These are phyloP conservation scores for Epizoanthus ramosus DNA, from an alignment of 92 coral and sea anemone genomes.

Conservation along the genomic window DNA sequence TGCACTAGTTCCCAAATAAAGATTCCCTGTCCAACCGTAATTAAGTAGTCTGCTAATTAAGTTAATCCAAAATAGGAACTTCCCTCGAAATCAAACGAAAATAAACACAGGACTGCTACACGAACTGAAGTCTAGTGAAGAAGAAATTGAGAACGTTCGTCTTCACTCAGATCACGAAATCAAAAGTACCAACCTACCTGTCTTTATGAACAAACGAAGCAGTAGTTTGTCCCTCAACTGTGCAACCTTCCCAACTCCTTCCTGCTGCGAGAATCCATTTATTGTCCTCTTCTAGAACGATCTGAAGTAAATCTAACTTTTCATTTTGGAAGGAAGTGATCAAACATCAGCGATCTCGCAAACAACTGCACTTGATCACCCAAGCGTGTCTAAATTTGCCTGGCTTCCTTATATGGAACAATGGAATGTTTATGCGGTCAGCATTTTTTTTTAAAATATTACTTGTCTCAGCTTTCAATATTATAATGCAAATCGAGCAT, in stretches of 20 bases:
- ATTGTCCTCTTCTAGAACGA: background rate
- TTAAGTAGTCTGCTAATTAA: background rate
- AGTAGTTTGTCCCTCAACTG: background rate
- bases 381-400: slow-evolving; percentile 9
- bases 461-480: background rate
- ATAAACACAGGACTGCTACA: background rate
- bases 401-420: slow-evolving; percentile 11
- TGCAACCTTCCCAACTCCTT: background rate
- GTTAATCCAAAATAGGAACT: background rate
- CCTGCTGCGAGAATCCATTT: background rate
- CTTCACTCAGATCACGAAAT: background rate
- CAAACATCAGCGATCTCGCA: background rate
- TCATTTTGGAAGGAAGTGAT: slow-evolving; percentile 6
- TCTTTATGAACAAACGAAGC: background rate
- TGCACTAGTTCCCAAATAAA: background rate
- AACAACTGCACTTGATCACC: background rate
- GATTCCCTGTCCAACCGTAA: background rate
- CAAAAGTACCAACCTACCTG: background rate
- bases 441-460: background rate
- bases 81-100: background rate
- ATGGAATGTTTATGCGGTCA: background rate
- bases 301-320: background rate
- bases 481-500: background rate
- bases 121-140: background rate
- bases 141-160: background rate